Conservation (phyloP, 1,140 invertebrate species). For the Drosophila elegans region DNA sequence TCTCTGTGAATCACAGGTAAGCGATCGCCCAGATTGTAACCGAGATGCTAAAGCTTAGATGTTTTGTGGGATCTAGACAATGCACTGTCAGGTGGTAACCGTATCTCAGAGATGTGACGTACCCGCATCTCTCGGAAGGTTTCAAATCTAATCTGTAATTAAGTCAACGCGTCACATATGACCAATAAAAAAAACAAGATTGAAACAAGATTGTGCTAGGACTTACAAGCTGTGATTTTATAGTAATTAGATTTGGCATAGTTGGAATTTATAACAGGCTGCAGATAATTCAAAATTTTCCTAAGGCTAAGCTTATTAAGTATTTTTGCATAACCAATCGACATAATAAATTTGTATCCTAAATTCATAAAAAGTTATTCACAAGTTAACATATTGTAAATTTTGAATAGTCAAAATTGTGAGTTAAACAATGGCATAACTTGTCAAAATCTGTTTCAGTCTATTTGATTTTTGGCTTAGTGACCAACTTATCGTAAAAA, state of each 20-base stretch:
- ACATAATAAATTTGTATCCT: too few species aligned
- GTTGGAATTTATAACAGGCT: background rate
- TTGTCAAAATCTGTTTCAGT: too few species aligned
- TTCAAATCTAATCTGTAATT: constrained; percentile 51
- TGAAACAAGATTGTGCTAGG: background rate
- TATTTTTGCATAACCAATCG: too few species aligned
- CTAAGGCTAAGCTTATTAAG: background rate
- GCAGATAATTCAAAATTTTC: background rate
- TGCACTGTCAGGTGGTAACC: constrained; percentile 40
- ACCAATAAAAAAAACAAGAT: constrained; percentile 5
- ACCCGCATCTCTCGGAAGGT: constrained; percentile 18
- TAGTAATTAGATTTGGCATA: background rate
- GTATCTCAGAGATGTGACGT: constrained; percentile 54
- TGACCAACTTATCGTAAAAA: background rate
- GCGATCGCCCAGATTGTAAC: constrained; percentile 42
- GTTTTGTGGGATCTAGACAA: constrained; percentile 15
- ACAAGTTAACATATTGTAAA: too few species aligned
- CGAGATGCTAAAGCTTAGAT: constrained; percentile 32
- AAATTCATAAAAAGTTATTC: too few species aligned
- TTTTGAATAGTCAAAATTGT: too few species aligned
- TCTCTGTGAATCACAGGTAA: constrained; percentile 51
- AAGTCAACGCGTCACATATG: constrained; percentile 55
- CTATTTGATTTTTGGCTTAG: background rate
- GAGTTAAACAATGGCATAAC: too few species aligned
- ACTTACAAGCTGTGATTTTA: background rate